Percentiles rank a stretch among this genome's conserved stretches.
Conservation (phyloP, 2,113 vertebrate species). For the Entomyzon cyanotis region DNA sequence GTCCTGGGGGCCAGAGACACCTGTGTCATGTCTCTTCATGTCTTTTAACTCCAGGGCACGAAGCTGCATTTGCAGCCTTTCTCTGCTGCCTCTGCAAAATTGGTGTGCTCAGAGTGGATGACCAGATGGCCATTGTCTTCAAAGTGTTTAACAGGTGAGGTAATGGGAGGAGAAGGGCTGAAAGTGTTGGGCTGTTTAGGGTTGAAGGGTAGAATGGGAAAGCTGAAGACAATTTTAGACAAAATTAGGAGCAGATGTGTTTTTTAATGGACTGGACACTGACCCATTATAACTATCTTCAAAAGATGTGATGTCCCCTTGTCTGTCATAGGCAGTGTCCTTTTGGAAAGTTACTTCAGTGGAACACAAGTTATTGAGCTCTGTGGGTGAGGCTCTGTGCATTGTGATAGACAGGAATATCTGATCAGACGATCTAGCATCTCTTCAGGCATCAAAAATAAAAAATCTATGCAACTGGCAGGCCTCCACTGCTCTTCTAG, state of each 20-base stretch:
- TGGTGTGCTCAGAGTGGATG: slow-evolving; percentile 85
- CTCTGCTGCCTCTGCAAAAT: slow-evolving; percentile 97
- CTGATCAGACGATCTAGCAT: not conserved
- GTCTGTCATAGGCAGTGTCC: not conserved
- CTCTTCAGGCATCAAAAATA: not conserved
- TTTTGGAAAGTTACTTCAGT: not conserved
- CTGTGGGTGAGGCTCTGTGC: not conserved
- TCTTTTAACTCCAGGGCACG: slow-evolving; percentile 81
- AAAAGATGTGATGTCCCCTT: not conserved
- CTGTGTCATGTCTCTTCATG: not conserved
- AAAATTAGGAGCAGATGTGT: not conserved
- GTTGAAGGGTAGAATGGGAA: not conserved
- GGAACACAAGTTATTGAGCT: not conserved
- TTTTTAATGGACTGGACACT: not conserved
- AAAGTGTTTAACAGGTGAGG: slow-evolving; percentile 90
- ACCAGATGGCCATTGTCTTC: slow-evolving; percentile 93
- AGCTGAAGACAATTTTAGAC: not conserved
- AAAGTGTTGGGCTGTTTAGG: not conserved
- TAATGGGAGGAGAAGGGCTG: not conserved
- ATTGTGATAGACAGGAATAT: not conserved
- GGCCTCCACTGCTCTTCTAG: not conserved
- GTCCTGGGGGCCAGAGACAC: not conserved
- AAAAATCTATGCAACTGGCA: not conserved
- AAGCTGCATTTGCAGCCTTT: slow-evolving; percentile 95
- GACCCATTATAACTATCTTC: not conserved